Base-by-base conservation (phyloP, 92 coral and sea anemone species). In the Blastomussa wellsi region DNA sequence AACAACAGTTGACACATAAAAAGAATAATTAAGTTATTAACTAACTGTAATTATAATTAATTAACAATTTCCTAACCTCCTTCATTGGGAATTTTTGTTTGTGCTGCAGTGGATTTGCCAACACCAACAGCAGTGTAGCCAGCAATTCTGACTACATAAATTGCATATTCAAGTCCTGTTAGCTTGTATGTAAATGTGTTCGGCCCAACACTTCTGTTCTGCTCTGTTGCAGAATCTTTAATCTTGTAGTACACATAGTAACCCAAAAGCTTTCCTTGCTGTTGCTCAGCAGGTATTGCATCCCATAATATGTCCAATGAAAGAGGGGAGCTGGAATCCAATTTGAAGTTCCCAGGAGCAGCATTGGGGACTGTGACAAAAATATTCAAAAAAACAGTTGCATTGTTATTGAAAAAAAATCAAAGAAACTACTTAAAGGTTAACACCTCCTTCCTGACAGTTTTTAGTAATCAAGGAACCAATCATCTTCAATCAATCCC, bases 251-350 rank as follows among this genome's bases (percentile, higher is more conserved):
- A 70, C n/a, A 93, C 76, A 42, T 68, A 16, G 82, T 93, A 93
- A 19, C 97, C 97, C 32, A 36, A 77, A 10, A 93, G 86, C 14
- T 31, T 44, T 22, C 97, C 97, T 67, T 93, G 79, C 2, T 83
- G 86, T 38, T 89, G 81, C 28, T 79, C 90, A 20, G 14, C 49
- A 5, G 97, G 95, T 3, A 93, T 93, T 12, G 76, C 87, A 35
- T 86, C 87, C 97, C 97, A 93, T 3, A 92, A 35, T 19, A 89
- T 85, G 7, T 87, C 90, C 69, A 91, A 57, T 2, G 92, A 82
- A 36, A 91, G 89, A 7, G 97, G 33, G 7, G 90, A 72, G 12
- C 67, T 73, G 4, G 94, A 86, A 5, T 22, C 62, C 16, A 93
- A 85, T 65, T 29, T 48, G 36, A 93, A 86, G 76, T 87, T 89